Base-by-base conservation (phyloP, 1,140 invertebrate genomes). In the Neodiprion lecontei region DNA sequence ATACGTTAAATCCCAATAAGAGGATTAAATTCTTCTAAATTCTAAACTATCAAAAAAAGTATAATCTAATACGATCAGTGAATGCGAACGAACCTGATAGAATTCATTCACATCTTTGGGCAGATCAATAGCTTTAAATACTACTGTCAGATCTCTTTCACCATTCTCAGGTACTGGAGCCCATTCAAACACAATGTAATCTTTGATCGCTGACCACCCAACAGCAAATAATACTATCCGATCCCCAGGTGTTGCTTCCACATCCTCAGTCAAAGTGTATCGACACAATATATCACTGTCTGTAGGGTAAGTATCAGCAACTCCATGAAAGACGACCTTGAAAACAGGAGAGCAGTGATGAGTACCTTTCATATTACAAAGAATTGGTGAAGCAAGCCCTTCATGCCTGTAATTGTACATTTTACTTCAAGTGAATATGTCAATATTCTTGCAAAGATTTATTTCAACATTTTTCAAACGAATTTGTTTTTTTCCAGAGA, bases 181-280 rank as follows among this genome's bases (percentile, higher is more conserved):
- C 71, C 71, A 72, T 28, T 72, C 71, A 65, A 72, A 72, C 7
- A 72, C 17, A 21, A 72, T 49, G n/a, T 72, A 72, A 28, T 72
- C 71, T 23, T 49, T 72, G 40, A 72, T 65, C 61, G 50, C 0
- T 23, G 50, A 61, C 71, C 71, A 72, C 9, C 71, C 71, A 12
- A 72, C 17, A 23, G 49, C n/a, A 72, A 72, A 72, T 65, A 72
- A 72, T 11, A 72, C 49, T 2, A 72, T 65, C 1, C 71, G n/a
- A 72, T 72, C 71, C 28, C 71, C 71, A 50, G 71, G 49, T 23
- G 50, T 10, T n/a, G 71, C 71, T 23, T 53, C 48, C 48, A 72
- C 50, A 1, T 40, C 49, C 0, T 72, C 71, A 21, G 71, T 72
- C 23, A 72, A 28, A 14, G 71, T 65, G 61, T 72, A 72, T 61